phyloP scores from a whole-genome alignment of 2,888 invertebrate genomes.

The Latrodectus hesperus region DNA sequence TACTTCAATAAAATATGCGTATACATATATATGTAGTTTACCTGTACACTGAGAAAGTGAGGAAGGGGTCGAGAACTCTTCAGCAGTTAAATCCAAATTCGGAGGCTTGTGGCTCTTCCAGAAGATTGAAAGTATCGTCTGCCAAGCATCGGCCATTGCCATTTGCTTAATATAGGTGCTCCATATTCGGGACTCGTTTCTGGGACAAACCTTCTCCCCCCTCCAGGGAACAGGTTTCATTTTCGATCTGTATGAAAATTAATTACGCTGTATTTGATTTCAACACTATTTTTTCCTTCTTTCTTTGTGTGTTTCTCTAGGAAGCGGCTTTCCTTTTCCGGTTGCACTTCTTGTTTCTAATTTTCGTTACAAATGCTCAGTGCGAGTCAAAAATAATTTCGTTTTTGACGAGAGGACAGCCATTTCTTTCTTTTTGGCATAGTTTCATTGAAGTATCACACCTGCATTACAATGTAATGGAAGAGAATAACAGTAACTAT shows the following conservation, averaged over 20 bases:
- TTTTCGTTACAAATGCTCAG: neutral
- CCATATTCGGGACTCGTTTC: constrained; percentile 40
- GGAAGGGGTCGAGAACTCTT: too few species aligned
- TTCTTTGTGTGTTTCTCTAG: neutral
- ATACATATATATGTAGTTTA: too few species aligned
- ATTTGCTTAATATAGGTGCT: constrained; percentile 59
- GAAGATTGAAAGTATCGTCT: constrained; percentile 4
- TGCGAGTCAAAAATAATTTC: neutral
- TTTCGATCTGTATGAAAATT: constrained; percentile 9
- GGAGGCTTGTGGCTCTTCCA: neutral
- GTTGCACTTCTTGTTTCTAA: neutral
- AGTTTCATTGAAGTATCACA: too few species aligned
- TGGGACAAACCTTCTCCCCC: constrained; percentile 31
- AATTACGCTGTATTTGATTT: constrained; percentile 38
- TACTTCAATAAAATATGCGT: too few species aligned
- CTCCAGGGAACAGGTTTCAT: constrained; percentile 4
- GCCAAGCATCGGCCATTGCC: constrained; percentile 54
- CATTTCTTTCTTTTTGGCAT: too few species aligned
- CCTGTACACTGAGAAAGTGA: too few species aligned
- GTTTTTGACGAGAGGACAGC: too few species aligned
- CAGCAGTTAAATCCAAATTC: neutral
- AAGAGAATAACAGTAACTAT: too few species aligned
- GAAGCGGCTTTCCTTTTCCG: constrained; percentile 29
- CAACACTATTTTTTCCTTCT: neutral
- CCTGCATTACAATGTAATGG: too few species aligned